phyloP scores from a whole-genome alignment of 2,797 vertebrate species.

The Tympanoctomys barrerae region DNA sequence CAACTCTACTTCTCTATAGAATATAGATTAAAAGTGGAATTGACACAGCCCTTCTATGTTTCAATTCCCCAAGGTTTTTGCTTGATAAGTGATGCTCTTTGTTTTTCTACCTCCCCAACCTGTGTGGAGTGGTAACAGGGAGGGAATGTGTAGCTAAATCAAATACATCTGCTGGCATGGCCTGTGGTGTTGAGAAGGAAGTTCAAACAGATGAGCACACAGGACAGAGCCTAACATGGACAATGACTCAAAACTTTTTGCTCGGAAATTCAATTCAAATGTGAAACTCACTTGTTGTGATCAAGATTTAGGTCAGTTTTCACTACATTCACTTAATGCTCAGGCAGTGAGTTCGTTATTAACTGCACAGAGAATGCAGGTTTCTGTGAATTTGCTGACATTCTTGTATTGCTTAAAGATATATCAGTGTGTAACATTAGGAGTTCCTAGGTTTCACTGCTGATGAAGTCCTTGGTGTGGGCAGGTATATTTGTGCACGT shows the following conservation, averaged over 20 bases:
- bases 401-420: neutral
- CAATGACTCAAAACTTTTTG: neutral
- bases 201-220: neutral
- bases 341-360: neutral
- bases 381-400: neutral
- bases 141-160: neutral
- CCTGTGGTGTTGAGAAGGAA: neutral
- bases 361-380: neutral
- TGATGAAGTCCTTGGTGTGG: neutral
- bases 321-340: neutral
- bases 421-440: neutral
- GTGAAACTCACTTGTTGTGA: neutral
- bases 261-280: neutral
- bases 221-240: neutral
- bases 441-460: neutral
- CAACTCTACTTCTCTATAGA: neutral
- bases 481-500: rapidly evolving
- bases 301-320: neutral
- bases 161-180: neutral
- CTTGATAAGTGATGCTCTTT: neutral
- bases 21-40: neutral
- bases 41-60: neutral
- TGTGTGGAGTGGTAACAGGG: neutral
- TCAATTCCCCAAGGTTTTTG: neutral
- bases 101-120: neutral